Percentiles rank a stretch among this genome's conserved stretches.
These are phyloP conservation scores for Folsomia candida DNA, from an alignment of 2,888 invertebrate species.

Conservation along the genomic window DNA sequence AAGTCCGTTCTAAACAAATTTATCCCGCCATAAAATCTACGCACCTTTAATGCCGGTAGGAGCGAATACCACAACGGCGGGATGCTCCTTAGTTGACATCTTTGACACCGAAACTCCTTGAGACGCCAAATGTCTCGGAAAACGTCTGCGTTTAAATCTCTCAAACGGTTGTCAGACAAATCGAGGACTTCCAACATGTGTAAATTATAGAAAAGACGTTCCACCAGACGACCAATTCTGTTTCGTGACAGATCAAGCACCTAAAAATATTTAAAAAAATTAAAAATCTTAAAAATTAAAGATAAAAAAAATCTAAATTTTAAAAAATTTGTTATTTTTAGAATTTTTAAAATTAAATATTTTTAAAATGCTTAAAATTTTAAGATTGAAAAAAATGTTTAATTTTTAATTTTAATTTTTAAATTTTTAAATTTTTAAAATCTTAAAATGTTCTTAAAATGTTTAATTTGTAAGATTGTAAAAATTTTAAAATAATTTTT, in stretches of 20 bases:
- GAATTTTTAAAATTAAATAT: too few relatives aligned
- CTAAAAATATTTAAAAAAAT: background rate
- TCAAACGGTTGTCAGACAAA: slow-evolving; percentile 70
- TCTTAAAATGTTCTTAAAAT: too few relatives aligned
- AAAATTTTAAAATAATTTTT: too few relatives aligned
- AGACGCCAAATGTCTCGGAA: slow-evolving; percentile 52
- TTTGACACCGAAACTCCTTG: slow-evolving; percentile 50
- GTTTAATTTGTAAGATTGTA: too few relatives aligned
- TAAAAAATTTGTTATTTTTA: too few relatives aligned
- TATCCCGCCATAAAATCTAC: background rate
- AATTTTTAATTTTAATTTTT: too few relatives aligned
- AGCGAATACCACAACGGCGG: slow-evolving; percentile 50
- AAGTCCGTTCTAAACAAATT: background rate
- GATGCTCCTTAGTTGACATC: slow-evolving; percentile 51
- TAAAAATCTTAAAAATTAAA: background rate
- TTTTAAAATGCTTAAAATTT: too few relatives aligned
- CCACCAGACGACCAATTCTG: slow-evolving; percentile 62
- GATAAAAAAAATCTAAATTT: background rate
- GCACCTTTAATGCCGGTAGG: slow-evolving; percentile 49
- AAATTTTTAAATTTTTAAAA: too few relatives aligned
- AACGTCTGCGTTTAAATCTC: slow-evolving; percentile 70
- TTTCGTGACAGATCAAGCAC: slow-evolving; percentile 65
- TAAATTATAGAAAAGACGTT: slow-evolving; percentile 51
- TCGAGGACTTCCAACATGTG: slow-evolving; percentile 60
- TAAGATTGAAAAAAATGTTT: too few relatives aligned